Conservation (phyloP, 2,888 invertebrate genomes). For the Cheilosia impressa region DNA sequence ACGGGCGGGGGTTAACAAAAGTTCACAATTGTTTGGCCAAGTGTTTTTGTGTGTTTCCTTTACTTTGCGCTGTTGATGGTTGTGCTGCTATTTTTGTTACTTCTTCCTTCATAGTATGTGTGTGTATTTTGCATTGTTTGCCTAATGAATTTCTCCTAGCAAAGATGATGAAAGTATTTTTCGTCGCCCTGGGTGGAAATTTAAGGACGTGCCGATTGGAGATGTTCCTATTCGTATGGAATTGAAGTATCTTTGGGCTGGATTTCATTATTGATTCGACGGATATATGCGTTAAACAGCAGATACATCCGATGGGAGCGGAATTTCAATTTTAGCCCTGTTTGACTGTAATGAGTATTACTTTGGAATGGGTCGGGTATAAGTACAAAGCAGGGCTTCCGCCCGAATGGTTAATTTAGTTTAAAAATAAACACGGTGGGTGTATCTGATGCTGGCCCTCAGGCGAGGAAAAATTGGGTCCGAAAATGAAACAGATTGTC, state of each 20-base stretch:
- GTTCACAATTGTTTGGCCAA: slow-evolving; percentile 73
- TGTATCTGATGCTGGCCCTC: no score
- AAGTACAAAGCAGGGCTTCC: no score
- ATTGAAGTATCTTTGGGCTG: slow-evolving; percentile 29
- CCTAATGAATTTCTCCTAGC: slow-evolving; percentile 62
- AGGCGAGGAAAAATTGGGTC: no score
- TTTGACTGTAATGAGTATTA: background rate
- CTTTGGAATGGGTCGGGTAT: no score
- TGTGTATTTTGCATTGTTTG: slow-evolving; percentile 39
- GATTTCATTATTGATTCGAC: slow-evolving; percentile 12
- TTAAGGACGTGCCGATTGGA: slow-evolving; percentile 58
- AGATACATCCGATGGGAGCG: slow-evolving; percentile 1
- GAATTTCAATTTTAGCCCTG: slow-evolving; percentile 20
- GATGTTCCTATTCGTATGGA: slow-evolving; percentile 15
- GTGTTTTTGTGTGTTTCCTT: slow-evolving; percentile 57
- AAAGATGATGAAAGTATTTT: slow-evolving; percentile 61
- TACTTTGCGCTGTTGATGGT: slow-evolving; percentile 43
- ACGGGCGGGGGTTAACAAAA: slow-evolving; percentile 23
- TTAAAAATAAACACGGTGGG: no score
- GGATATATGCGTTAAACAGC: background rate
- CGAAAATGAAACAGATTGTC: no score
- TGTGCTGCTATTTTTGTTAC: slow-evolving; percentile 53
- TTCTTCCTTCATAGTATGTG: slow-evolving; percentile 10
- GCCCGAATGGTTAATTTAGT: no score
- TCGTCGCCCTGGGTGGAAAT: slow-evolving; percentile 60